These are phyloP conservation scores for Cybosia mesomella DNA, from an alignment of 2,888 invertebrate genomes.

Conservation along the genomic window DNA sequence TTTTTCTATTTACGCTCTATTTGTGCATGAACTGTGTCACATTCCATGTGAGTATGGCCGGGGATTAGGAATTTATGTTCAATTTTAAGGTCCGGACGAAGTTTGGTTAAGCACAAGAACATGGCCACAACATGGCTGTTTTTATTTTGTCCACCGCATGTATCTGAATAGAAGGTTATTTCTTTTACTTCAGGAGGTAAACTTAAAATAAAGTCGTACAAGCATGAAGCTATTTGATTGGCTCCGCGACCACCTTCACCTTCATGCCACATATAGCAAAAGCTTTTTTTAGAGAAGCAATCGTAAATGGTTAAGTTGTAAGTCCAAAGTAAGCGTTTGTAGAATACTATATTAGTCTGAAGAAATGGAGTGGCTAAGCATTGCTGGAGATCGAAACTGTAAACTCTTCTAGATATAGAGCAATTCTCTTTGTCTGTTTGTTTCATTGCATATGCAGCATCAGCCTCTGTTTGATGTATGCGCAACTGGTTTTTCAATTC, in stretches of 20 bases:
- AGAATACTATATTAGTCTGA: background rate
- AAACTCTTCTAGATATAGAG: too few relatives aligned
- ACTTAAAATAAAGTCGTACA: background rate
- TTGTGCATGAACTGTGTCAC: slow-evolving; percentile 21
- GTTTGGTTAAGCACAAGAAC: background rate
- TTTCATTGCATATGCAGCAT: background rate
- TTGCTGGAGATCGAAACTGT: background rate
- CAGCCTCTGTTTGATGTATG: background rate
- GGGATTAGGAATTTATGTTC: slow-evolving; percentile 17
- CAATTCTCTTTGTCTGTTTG: too few relatives aligned
- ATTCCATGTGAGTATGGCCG: slow-evolving; percentile 21
- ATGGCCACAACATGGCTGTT: background rate
- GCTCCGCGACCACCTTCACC: background rate
- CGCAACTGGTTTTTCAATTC: too few relatives aligned
- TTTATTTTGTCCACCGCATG: too few relatives aligned
- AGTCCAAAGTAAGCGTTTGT: slow-evolving; percentile 1
- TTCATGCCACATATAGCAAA: slow-evolving; percentile 9
- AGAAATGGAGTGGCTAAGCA: background rate
- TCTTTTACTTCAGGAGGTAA: background rate
- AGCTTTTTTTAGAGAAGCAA: background rate
- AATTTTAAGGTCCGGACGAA: slow-evolving; percentile 14
- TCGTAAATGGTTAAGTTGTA: background rate
- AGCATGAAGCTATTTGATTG: slow-evolving; percentile 3
- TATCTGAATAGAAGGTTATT: background rate
- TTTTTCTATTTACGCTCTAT: slow-evolving; percentile 15